Evolutionary conservation across 1,140 invertebrate genomes (phyloP), one percentile per base, ranked within the genome.

Genomic region (Cydia amplana): DNA sequence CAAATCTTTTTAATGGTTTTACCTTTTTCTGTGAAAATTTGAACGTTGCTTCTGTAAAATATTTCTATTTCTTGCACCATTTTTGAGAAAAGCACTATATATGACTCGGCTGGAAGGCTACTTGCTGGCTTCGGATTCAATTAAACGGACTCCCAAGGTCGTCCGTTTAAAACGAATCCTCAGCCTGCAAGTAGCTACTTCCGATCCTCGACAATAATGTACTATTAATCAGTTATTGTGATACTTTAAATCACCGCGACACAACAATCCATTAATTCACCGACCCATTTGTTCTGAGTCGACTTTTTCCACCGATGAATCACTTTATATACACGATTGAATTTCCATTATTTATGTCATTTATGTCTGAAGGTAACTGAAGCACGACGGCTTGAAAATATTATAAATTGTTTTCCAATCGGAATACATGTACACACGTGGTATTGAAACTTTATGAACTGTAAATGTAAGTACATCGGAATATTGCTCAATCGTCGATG

Each of bases 311-410:
- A 23, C 55, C 49, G 49, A 12, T 23, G 9, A 23, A 23, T 23
- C 55, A 60, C 55, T 2, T 60, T 10, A 18, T 10, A 18, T 23
- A 60, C 9, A 23, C 55, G 55, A 60, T 23, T 60, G 6, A 23
- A 60, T 60, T 60, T 60, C 55, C 55, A 60, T 60, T 60, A 60
- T 23, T 60, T 60, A n/a, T 51, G 49, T 51, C 18, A 5, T 60
- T 20, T 23, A 23, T 23, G 55, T n/a, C 55, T 60, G 18, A 9
- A 28, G 28, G 16, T 40, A n/a, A n/a, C 16, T 60, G 55, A 60
- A 60, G 55, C 55, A 10, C 16, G 55, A 60, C 20, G 7, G 49
- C 43, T 46, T 14, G 16, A 51, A 51, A 51, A n/a, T 0, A 23
- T 55, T n/a, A 55, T 55, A 7, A 18, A 20, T 12, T 20, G 55